Base-by-base conservation (phyloP, 1,140 invertebrate genomes). In the Bombus soroeensis region DNA sequence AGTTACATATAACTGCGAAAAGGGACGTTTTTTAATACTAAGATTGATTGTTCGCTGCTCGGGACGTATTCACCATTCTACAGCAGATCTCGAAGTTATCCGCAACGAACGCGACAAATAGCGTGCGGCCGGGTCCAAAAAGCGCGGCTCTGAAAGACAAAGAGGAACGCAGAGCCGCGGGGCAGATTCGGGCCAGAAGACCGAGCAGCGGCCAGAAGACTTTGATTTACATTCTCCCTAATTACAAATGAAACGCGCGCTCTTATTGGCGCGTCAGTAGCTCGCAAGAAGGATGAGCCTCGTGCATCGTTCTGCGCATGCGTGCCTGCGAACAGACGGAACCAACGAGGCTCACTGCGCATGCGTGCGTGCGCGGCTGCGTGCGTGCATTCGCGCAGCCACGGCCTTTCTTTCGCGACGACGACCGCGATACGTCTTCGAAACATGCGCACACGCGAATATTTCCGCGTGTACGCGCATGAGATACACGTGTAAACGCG, bases 181-280 rank as follows among this genome's bases (percentile, higher is more conserved):
- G 74, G 84, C 86, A 83, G 86, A 86, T 85, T 80, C 66, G 68
- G 66, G 13, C 75, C 75, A 62, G 62, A 85, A 70, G 75, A n/a
- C 37, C 37, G 57, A 85, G 81, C 75, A 87, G 81, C 77, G 87
- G 68, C 64, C 81, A 78, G 57, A n/a, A 75, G 92, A 94, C 92
- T 93, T 93, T 94, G 93, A 94, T 94, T 94, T 94, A 94, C 93
- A 93, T 93, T 92, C 92, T 91, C 90, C 86, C 92, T 94, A 94
- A 94, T 94, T 94, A 94, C 93, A 94, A 94, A 94, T 91, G 93
- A 93, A 94, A 93, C 89, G 90, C 88, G 88, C 84, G 84, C 88
- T 90, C 90, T 93, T 93, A 94, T 94, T 93, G 93, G 92, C 88
- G 92, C 92, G 91, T 93, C 93, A 88, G 92, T 93, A 93, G 90